Evolutionary conservation across 1,140 invertebrate genomes (phyloP).

Genomic region (Drosophila teissieri): DNA sequence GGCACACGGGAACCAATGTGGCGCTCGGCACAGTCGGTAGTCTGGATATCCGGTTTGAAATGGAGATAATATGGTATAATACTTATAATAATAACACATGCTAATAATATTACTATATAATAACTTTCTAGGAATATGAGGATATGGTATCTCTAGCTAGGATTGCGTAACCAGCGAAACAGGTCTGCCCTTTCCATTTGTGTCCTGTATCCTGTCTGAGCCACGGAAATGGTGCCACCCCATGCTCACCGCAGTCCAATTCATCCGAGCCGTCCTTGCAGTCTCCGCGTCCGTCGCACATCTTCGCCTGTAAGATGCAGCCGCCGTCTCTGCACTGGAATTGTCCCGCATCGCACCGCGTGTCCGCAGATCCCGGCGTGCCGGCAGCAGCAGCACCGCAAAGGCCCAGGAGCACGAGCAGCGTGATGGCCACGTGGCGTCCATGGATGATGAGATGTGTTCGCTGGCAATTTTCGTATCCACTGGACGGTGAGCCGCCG

Average conservation of each 20-base stretch:
- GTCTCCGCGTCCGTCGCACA: slow-evolving; percentile 88
- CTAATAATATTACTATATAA: too few relatives aligned
- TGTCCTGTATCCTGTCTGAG: too few relatives aligned
- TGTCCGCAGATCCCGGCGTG: slow-evolving; percentile 70
- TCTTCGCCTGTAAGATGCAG: slow-evolving; percentile 88
- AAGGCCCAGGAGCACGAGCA: slow-evolving; percentile 40
- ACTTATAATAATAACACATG: too few relatives aligned
- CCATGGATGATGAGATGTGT: slow-evolving; percentile 3
- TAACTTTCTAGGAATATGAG: too few relatives aligned
- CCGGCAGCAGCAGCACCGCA: slow-evolving; percentile 61
- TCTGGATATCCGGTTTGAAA: slow-evolving; percentile 23
- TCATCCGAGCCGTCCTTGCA: slow-evolving; percentile 89
- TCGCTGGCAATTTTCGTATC: neutral
- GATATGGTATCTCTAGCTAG: too few relatives aligned
- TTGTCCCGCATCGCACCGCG: slow-evolving; percentile 67
- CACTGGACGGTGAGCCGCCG: neutral
- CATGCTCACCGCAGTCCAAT: slow-evolving; percentile 86
- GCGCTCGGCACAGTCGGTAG: slow-evolving; percentile 73
- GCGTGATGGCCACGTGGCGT: slow-evolving; percentile 46
- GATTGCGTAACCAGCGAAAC: too few relatives aligned
- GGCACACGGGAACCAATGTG: slow-evolving; percentile 80
- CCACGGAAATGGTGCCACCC: too few relatives aligned
- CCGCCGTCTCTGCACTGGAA: slow-evolving; percentile 86
- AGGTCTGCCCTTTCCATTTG: too few relatives aligned
- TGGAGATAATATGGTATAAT: neutral